phyloP scores from a whole-genome alignment of 2,888 invertebrate genomes.

The Acanthococcus lagerstroemiae region DNA sequence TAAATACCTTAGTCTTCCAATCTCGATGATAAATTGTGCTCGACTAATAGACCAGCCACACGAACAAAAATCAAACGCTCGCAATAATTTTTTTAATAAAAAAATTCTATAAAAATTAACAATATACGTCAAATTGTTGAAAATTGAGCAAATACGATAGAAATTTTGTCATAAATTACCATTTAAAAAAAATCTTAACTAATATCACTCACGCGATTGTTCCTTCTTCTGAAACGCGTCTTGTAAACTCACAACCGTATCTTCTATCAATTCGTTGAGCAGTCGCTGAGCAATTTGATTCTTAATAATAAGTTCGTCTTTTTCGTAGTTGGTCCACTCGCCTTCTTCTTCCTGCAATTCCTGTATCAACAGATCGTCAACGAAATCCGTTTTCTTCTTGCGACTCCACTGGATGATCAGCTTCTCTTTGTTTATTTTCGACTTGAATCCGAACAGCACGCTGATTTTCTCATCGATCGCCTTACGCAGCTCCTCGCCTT shows the following conservation, averaged over 20 bases:
- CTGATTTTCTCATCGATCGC: conserved; percentile 9
- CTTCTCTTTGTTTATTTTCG: conserved; percentile 47
- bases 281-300: conserved; percentile 51
- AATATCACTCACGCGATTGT: no score
- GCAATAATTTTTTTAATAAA: no score
- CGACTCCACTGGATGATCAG: conserved; percentile 52
- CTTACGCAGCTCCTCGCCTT: conserved; percentile 30
- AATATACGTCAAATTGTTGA: no score
- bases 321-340: conserved; percentile 62
- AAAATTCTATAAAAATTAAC: no score
- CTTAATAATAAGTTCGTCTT: conserved; percentile 59
- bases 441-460: conserved; percentile 48
- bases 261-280: conserved; percentile 47
- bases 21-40: no score
- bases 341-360: conserved; percentile 62
- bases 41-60: no score
- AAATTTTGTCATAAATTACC: no score
- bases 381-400: conserved; percentile 53
- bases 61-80: no score
- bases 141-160: no score
- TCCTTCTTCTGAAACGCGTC: conserved; percentile 14
- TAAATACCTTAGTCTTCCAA: no score
- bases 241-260: conserved; percentile 41
- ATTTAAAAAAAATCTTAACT: no score
- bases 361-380: conserved; percentile 59